Conservation (phyloP, 2,888 invertebrate genomes). For the Heteropelma amictum region DNA sequence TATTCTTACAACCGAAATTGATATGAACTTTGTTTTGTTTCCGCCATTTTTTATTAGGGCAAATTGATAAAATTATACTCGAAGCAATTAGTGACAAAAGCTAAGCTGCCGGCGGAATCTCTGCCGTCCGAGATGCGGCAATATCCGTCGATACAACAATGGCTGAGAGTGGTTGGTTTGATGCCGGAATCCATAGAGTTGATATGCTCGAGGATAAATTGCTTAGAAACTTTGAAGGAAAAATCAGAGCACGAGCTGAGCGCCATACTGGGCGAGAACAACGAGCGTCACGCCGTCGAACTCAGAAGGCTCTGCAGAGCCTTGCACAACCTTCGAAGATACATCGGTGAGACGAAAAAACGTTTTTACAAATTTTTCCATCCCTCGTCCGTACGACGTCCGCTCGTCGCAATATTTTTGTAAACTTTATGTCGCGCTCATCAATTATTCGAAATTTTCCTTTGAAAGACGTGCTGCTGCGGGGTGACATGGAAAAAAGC, state of each 20-base stretch:
- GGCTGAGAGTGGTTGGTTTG: slow-evolving; percentile 95
- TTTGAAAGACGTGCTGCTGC: slow-evolving; percentile 81
- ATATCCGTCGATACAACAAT: slow-evolving; percentile 91
- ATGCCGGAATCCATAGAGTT: slow-evolving; percentile 86
- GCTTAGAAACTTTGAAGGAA: slow-evolving; percentile 90
- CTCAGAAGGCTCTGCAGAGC: slow-evolving; percentile 89
- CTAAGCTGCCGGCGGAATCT: slow-evolving; percentile 84
- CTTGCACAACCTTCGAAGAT: slow-evolving; percentile 90
- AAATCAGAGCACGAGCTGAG: slow-evolving; percentile 91
- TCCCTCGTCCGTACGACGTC: no score
- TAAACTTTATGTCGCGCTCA: background rate
- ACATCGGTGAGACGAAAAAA: slow-evolving; percentile 82
- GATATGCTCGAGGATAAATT: slow-evolving; percentile 85
- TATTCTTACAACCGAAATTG: background rate
- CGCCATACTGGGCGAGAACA: slow-evolving; percentile 83
- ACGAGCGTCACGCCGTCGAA: slow-evolving; percentile 87
- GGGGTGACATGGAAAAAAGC: slow-evolving; percentile 81
- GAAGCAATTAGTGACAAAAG: slow-evolving; percentile 91
- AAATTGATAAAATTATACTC: slow-evolving; percentile 96
- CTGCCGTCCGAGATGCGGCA: slow-evolving; percentile 83
- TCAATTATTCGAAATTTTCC: background rate
- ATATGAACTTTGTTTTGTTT: background rate
- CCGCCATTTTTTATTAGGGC: slow-evolving; percentile 81
- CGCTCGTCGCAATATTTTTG: background rate
- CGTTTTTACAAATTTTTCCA: background rate